Evolutionary conservation across 2,797 vertebrate genomes (phyloP).

Genomic region (Atherinosoma microstoma): DNA sequence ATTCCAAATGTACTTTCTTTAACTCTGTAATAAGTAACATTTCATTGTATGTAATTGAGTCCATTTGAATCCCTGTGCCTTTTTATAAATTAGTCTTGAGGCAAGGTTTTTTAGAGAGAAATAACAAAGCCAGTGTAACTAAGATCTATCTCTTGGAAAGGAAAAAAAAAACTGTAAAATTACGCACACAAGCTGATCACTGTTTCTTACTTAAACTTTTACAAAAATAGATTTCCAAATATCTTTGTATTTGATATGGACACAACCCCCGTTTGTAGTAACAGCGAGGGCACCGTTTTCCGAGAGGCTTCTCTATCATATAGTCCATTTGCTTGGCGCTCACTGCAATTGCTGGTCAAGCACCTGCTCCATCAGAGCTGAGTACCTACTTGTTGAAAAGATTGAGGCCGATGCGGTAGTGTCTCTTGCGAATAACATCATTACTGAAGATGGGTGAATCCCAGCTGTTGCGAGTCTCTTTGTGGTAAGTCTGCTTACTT

Average conservation of each 20-base stretch:
- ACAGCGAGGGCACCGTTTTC: conserved; percentile 4
- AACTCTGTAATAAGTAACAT: conserved; percentile 13
- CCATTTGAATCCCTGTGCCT: conserved; percentile 4
- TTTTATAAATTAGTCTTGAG: conserved; percentile 5
- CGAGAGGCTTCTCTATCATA: conserved; percentile 13
- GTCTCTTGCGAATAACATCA: conserved; percentile 94
- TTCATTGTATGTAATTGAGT: not conserved
- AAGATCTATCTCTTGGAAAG: not conserved
- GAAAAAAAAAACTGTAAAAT: not conserved
- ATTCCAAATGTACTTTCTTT: conserved; percentile 2
- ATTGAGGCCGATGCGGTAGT: conserved; percentile 97
- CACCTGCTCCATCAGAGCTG: conserved; percentile 21
- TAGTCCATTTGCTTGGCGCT: not conserved
- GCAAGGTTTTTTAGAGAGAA: conserved; percentile 5
- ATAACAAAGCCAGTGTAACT: not conserved
- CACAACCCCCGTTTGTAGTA: conserved; percentile 5
- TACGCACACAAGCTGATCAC: not conserved
- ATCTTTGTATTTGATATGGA: conserved; percentile 4
- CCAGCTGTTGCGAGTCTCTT: conserved; percentile 98
- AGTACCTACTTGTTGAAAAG: conserved; percentile 98
- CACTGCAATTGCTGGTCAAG: conserved; percentile 13
- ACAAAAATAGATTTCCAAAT: conserved; percentile 2
- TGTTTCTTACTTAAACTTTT: not conserved
- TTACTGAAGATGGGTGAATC: conserved; percentile 98
- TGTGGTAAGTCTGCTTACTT: conserved; percentile 98